These are phyloP conservation scores for Cheumatopsyche charites DNA, from an alignment of 1,140 invertebrate species.

Conservation along the genomic window DNA sequence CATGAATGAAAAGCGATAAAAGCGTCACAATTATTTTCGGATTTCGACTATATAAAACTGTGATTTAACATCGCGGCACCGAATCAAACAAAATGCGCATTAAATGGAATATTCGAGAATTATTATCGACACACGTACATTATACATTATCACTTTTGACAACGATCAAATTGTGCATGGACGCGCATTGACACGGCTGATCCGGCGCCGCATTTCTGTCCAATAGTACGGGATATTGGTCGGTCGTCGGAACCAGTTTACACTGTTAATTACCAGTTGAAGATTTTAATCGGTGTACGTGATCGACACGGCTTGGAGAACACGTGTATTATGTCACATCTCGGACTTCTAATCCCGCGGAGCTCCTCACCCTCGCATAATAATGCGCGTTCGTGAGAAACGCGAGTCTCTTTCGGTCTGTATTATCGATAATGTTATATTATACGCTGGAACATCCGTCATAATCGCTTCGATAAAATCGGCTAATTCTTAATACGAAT, in stretches of 20 bases:
- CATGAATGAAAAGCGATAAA: too few relatives aligned
- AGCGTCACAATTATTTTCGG: too few relatives aligned
- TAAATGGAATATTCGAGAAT: too few relatives aligned
- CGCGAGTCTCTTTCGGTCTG: too few relatives aligned
- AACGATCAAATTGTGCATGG: conserved; percentile 39
- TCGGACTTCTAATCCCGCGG: conserved; percentile 16
- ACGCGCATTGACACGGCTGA: conserved; percentile 22
- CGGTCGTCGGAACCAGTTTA: conserved; percentile 37
- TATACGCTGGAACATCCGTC: too few relatives aligned
- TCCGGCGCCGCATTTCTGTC: not conserved
- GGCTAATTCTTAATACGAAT: too few relatives aligned
- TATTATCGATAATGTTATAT: too few relatives aligned
- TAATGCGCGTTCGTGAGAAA: too few relatives aligned
- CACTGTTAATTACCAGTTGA: conserved; percentile 43
- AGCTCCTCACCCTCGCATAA: not conserved
- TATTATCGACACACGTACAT: not conserved
- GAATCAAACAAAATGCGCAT: too few relatives aligned
- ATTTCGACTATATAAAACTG: too few relatives aligned
- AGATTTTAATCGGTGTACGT: conserved; percentile 47
- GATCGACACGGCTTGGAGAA: conserved; percentile 33
- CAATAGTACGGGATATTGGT: conserved; percentile 20
- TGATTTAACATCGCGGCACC: too few relatives aligned
- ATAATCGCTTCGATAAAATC: too few relatives aligned
- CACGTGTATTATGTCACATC: conserved; percentile 22
- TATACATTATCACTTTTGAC: conserved; percentile 25